Conservation (phyloP, 2,888 invertebrate genomes). For the Microchrysa polita region DNA sequence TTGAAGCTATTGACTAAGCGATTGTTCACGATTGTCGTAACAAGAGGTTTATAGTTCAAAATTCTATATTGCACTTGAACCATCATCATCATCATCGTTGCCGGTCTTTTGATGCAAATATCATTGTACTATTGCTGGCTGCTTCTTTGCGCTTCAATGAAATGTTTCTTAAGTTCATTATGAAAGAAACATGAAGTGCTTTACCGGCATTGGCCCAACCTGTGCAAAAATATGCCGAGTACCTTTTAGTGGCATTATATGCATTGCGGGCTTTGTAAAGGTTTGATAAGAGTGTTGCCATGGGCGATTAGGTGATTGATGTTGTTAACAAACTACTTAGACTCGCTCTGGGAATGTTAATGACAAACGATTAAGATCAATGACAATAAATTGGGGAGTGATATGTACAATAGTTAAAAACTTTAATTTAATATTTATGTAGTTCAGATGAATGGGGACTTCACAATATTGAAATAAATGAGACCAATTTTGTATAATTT, state of each 20-base stretch:
- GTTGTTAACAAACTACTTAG: neutral
- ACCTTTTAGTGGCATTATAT: conserved; percentile 15
- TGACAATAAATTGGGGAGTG: no score
- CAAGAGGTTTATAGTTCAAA: neutral
- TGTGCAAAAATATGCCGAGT: conserved; percentile 12
- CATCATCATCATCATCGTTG: neutral
- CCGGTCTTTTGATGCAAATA: neutral
- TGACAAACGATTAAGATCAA: no score
- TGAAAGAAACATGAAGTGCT: conserved; percentile 26
- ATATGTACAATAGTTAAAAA: no score
- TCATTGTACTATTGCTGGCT: neutral
- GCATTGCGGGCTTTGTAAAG: neutral
- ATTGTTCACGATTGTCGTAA: neutral
- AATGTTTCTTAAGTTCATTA: conserved; percentile 25
- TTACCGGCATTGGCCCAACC: neutral
- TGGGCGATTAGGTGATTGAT: neutral
- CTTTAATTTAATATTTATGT: no score
- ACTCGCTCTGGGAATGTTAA: no score
- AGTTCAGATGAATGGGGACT: no score
- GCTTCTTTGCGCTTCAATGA: conserved; percentile 16
- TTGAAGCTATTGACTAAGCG: neutral
- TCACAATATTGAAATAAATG: no score
- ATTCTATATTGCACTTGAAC: conserved; percentile 9
- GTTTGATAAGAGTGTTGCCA: neutral
- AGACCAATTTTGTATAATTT: no score